Base-by-base conservation (phyloP, 1,140 invertebrate genomes). In the Drosophila dunni region DNA sequence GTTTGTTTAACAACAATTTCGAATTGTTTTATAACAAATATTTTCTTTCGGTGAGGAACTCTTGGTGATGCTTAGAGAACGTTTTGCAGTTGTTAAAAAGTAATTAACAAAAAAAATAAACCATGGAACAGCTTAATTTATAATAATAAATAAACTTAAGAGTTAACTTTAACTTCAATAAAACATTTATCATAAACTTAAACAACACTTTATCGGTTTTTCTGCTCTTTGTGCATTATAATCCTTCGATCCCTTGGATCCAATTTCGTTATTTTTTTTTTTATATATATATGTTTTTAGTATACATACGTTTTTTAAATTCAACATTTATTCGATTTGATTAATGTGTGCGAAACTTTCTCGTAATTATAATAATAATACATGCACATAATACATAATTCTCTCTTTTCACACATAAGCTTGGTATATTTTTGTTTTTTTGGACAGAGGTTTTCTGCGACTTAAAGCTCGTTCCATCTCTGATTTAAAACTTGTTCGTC, bases 281-380 rank as follows among this genome's bases (percentile, higher is more conserved):
- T 24, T 64, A 29, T 29, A 3, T 29, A 5, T 29, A 29, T 29
- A 29, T 29, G 24, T 29, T 29, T 29, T 86, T 79, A 81, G 76
- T 82, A 82, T 86, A 86, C 75, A 79, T 79, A 69, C 53, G 60
- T 75, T 83, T 29, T 29, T 36, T 53, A 79, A 89, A 79, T 86
- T 79, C 76, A 86, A 86, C 83, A 86, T 88, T 83, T 88, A 88
- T 86, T 86, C 82, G 82, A 88, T 86, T 88, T 70, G 68, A 29
- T 82, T 88, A 82, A 86, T 81, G 74, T 81, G 65, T 69, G 65
- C 76, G 79, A 29, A 29, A 29, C 67, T 36, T 45, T 45, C 40
- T 60, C 29, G 17, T 64, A 63, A 48, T 56, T 46, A 58, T 65
- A 65, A 57, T 60, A 73, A 73, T 79, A 81, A 82, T 82, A 82